Conservation (phyloP, 2,113 vertebrate species). For the Mustela lutreola region DNA sequence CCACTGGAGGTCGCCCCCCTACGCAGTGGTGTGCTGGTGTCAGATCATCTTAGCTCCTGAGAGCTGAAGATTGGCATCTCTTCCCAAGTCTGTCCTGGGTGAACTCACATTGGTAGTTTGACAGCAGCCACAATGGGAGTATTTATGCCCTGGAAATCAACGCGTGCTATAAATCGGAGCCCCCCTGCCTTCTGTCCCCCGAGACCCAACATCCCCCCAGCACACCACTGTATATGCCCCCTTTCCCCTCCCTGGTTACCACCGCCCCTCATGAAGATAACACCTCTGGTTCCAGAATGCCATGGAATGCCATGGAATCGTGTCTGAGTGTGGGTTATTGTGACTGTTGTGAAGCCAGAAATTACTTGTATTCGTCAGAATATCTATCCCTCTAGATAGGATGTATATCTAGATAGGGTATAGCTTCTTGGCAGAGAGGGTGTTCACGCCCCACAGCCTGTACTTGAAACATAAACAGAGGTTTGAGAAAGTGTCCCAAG, state of each 20-base stretch:
- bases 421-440: not conserved
- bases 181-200: no score
- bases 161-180: not conserved
- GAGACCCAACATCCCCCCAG: not conserved
- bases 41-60: not conserved
- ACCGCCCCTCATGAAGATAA: rapidly evolving
- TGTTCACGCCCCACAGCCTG: not conserved
- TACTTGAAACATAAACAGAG: not conserved
- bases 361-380: not conserved
- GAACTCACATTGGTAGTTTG: not conserved
- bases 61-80: not conserved
- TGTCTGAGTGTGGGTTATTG: not conserved
- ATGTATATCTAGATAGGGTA: not conserved
- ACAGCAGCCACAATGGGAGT: not conserved
- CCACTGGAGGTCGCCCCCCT: not conserved
- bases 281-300: not conserved
- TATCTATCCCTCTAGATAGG: not conserved
- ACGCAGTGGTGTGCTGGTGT: not conserved
- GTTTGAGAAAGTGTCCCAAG: not conserved
- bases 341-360: not conserved
- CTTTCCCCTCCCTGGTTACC: no score
- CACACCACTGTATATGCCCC: no score
- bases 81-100: not conserved
- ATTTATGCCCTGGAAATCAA: not conserved
- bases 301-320: not conserved